Evolutionary conservation across 2,888 invertebrate genomes (phyloP).

Genomic region (Parnassius mnemosyne): DNA sequence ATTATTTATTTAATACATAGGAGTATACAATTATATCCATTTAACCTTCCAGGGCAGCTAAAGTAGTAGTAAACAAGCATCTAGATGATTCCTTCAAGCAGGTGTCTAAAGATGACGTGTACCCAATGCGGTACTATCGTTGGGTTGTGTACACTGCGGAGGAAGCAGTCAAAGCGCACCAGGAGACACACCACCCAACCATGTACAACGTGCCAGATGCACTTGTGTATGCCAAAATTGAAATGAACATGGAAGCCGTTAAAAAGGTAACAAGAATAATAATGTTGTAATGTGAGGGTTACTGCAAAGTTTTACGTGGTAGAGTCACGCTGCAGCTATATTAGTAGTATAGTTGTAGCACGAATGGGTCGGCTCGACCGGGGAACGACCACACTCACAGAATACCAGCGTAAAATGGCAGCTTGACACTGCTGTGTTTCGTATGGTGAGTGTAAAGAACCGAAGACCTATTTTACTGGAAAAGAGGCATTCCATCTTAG

Average conservation of each 20-base stretch:
- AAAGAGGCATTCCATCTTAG: too few species aligned
- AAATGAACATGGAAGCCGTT: slow-evolving; percentile 89
- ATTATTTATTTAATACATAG: neutral
- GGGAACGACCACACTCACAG: too few species aligned
- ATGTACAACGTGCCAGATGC: slow-evolving; percentile 90
- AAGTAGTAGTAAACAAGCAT: slow-evolving; percentile 73
- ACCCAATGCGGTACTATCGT: slow-evolving; percentile 83
- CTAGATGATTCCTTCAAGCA: slow-evolving; percentile 78
- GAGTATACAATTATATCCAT: slow-evolving; percentile 6
- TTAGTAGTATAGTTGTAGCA: too few species aligned
- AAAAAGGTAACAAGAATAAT: slow-evolving; percentile 75
- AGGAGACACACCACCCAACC: slow-evolving; percentile 90
- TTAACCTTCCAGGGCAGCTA: slow-evolving; percentile 46
- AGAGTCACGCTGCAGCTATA: too few species aligned
- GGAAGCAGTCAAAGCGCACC: slow-evolving; percentile 88
- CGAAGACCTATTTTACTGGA: too few species aligned
- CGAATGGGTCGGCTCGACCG: too few species aligned
- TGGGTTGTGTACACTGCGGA: slow-evolving; percentile 82
- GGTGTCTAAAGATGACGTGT: slow-evolving; percentile 73
- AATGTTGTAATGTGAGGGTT: too few species aligned
- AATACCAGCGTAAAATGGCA: too few species aligned
- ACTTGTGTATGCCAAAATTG: slow-evolving; percentile 84
- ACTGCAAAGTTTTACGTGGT: too few species aligned
- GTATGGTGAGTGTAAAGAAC: too few species aligned
- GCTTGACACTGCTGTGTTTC: too few species aligned